Percentiles rank a stretch among this genome's conserved stretches.
phyloP scores from a whole-genome alignment of 2,888 invertebrate genomes.

The Eupithecia tripunctaria region DNA sequence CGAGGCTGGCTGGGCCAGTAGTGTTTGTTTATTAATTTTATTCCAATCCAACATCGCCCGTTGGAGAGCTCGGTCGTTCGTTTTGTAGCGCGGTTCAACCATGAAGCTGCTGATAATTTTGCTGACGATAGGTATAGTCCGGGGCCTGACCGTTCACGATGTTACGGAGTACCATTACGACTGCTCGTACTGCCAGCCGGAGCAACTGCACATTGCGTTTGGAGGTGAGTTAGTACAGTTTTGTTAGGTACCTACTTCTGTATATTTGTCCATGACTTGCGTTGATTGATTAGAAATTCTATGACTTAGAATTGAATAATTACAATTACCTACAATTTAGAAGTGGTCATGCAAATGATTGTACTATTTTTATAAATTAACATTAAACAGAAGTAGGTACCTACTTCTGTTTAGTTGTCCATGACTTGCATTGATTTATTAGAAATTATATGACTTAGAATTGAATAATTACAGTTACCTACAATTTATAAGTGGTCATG shows the following conservation, averaged over 20 bases:
- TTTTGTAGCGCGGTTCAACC: slow-evolving; percentile 7
- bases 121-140: slow-evolving; percentile 46
- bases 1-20: neutral
- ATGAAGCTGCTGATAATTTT: slow-evolving; percentile 50
- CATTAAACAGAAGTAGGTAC: no score
- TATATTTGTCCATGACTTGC: neutral
- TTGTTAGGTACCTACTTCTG: neutral
- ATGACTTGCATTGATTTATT: neutral
- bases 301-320: neutral
- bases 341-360: neutral
- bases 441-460: neutral
- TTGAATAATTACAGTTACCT: neutral
- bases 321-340: neutral
- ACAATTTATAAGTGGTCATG: neutral
- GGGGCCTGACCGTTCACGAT: slow-evolving; percentile 27
- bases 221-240: slow-evolving; percentile 76
- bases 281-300: neutral
- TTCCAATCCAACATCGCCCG: slow-evolving; percentile 9
- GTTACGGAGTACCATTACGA: slow-evolving; percentile 49
- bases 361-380: no score
- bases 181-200: slow-evolving; percentile 83
- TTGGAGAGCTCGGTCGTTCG: slow-evolving; percentile 15
- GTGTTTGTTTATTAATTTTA: neutral
- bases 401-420: neutral
- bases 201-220: slow-evolving; percentile 87